Conservation (phyloP, 2,888 invertebrate genomes). For the Cepaea hortensis region DNA sequence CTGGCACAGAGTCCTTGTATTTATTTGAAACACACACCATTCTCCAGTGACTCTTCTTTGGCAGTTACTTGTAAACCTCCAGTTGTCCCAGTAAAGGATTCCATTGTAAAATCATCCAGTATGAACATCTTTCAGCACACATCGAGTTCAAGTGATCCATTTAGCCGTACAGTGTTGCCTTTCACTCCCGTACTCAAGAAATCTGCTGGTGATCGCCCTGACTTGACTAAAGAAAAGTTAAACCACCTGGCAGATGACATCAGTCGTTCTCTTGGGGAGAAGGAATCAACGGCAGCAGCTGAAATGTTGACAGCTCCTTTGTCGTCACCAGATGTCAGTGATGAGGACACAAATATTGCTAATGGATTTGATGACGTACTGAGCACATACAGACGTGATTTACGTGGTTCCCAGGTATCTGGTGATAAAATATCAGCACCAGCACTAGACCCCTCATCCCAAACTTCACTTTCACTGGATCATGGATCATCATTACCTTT, state of each 20-base stretch:
- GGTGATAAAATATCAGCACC: not conserved
- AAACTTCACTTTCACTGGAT: not conserved
- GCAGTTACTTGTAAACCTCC: constrained; percentile 26
- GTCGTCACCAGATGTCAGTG: constrained; percentile 55
- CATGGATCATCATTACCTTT: not conserved
- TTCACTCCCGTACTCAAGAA: not conserved
- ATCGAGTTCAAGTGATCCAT: not conserved
- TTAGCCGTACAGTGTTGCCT: not conserved
- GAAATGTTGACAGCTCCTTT: constrained; percentile 26
- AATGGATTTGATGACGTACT: constrained; percentile 62
- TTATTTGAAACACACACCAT: constrained; percentile 3
- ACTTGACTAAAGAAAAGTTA: constrained; percentile 53
- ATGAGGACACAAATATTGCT: constrained; percentile 64
- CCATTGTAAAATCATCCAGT: not conserved
- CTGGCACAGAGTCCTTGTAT: constrained; percentile 4
- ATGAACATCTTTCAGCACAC: not conserved
- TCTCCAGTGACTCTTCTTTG: constrained; percentile 1
- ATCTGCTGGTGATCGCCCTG: too few relatives aligned
- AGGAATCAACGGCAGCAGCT: constrained; percentile 45
- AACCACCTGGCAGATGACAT: constrained; percentile 60
- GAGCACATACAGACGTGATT: constrained; percentile 31
- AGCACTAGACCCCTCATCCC: not conserved
- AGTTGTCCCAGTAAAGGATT: not conserved
- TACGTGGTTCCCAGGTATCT: not conserved
- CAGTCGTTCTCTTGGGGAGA: constrained; percentile 62